These are phyloP conservation scores for Rhinogobius similis DNA, from an alignment of 2,113 vertebrate species.

Conservation along the genomic window DNA sequence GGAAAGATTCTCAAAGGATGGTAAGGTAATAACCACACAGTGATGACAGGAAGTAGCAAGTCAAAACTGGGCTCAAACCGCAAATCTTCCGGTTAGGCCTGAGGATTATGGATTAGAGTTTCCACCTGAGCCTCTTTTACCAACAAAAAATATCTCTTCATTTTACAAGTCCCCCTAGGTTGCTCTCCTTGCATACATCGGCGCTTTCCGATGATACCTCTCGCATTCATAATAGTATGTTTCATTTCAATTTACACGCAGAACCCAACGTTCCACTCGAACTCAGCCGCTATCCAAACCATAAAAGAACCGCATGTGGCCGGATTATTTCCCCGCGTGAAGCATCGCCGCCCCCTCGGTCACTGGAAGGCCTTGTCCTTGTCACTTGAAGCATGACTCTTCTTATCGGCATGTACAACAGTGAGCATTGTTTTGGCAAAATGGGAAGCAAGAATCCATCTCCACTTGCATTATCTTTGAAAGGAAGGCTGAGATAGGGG, in stretches of 20 bases:
- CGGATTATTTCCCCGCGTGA: constrained; percentile 27
- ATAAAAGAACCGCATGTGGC: constrained; percentile 11
- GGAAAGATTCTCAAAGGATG: too few species aligned
- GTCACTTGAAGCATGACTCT: constrained; percentile 17
- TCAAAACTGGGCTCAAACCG: too few species aligned
- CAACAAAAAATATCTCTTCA: too few species aligned
- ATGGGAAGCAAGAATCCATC: constrained; percentile 36
- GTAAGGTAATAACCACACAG: too few species aligned
- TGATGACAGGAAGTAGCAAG: too few species aligned
- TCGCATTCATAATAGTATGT: neutral
- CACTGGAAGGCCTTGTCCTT: constrained; percentile 27
- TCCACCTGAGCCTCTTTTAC: too few species aligned
- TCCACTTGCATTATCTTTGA: constrained; percentile 40
- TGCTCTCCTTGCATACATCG: too few species aligned
- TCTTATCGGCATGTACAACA: constrained; percentile 21
- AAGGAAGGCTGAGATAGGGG: constrained; percentile 39
- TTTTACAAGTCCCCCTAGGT: too few species aligned
- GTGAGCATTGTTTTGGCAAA: constrained; percentile 39
- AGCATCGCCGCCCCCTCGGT: constrained; percentile 22
- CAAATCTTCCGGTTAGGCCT: too few species aligned
- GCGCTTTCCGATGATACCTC: neutral
- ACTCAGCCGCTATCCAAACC: constrained; percentile 12
- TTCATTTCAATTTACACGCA: constrained; percentile 5
- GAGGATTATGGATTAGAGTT: too few species aligned
- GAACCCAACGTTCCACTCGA: neutral